Evolutionary conservation across 2,888 invertebrate species (phyloP).

Genomic region (Neoscelio sp.): DNA sequence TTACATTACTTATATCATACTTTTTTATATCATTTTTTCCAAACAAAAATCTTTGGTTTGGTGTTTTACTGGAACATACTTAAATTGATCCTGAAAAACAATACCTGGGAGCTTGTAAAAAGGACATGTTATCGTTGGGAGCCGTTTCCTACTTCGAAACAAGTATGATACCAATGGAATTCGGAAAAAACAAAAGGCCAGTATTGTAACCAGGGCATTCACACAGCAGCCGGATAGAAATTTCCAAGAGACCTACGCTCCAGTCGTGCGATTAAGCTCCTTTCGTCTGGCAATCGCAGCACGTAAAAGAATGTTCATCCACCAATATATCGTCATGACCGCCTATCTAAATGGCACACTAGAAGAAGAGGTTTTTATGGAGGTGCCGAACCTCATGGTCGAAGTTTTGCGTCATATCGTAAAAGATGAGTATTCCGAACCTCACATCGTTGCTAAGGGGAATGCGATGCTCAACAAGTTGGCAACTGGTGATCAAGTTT

Average conservation of each 20-base stretch:
- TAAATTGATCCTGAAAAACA: not conserved
- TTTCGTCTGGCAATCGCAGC: not conserved
- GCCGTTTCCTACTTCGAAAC: conserved; percentile 3
- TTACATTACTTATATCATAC: no score
- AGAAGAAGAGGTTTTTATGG: conserved; percentile 25
- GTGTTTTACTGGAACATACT: no score
- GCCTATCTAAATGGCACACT: conserved; percentile 38
- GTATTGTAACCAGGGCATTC: conserved; percentile 13
- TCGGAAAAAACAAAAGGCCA: conserved; percentile 12
- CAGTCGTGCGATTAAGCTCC: conserved; percentile 11
- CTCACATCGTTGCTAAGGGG: no score
- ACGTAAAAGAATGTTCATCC: not conserved
- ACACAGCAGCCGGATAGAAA: conserved; percentile 3
- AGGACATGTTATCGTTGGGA: conserved; percentile 16
- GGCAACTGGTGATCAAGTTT: no score
- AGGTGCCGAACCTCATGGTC: not conserved
- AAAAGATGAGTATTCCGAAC: no score
- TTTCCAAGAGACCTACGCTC: conserved; percentile 20
- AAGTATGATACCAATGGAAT: conserved; percentile 4
- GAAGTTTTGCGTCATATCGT: not conserved
- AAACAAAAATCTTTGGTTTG: no score
- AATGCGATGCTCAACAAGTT: no score
- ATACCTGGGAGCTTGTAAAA: conserved; percentile 30
- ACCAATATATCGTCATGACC: conserved; percentile 13
- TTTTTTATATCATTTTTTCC: no score